Base-by-base conservation (phyloP, 2,113 vertebrate species). In the Jacana jacana region DNA sequence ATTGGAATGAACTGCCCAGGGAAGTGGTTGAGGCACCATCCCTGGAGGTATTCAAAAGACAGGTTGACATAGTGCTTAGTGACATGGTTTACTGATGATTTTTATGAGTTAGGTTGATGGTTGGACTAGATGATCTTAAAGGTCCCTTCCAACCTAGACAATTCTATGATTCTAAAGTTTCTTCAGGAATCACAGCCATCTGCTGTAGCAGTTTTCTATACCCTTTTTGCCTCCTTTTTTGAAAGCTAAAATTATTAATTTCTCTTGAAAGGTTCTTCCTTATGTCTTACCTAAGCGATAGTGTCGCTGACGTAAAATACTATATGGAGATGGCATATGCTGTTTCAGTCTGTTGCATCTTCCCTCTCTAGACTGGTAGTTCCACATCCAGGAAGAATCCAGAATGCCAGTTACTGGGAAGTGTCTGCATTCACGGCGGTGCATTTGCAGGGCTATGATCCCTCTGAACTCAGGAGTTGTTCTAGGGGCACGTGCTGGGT, bases 271-370 rank as follows among this genome's bases (percentile, higher is more conserved):
- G 75, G 16, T 31, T 86, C 54, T 71, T 92, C 13, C 2, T 81
- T 85, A 51, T 91, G 20, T 51, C 89, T 88, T 81, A 92, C 69
- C 83, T 89, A 79, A 84, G 35, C 39, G 81, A 3, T 11, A 48
- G 69, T 69, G n/a, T 33, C 63, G n/a, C 61, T 95, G 65, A 37
- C 3, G 8, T 64, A 58, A 87, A 92, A 46, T 63, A 49, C 80
- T 91, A 9, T 87, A 81, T 93, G 88, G 70, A 91, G 80, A 48
- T 55, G 58, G 65, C 91, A 86, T 91, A 71, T 94, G 86, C 65
- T 91, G 24, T 89, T 91, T 89, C 93, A 85, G 61, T 95, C 89
- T 95, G 61, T 79, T 79, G 78, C 35, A 25, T 84, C 49, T 89
- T 95, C 51, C 52, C 13, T 91, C 55, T 93, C 51, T 58, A 5